These are phyloP conservation scores for Scaptomyza flava DNA, from an alignment of 2,888 invertebrate genomes.

Conservation along the genomic window DNA sequence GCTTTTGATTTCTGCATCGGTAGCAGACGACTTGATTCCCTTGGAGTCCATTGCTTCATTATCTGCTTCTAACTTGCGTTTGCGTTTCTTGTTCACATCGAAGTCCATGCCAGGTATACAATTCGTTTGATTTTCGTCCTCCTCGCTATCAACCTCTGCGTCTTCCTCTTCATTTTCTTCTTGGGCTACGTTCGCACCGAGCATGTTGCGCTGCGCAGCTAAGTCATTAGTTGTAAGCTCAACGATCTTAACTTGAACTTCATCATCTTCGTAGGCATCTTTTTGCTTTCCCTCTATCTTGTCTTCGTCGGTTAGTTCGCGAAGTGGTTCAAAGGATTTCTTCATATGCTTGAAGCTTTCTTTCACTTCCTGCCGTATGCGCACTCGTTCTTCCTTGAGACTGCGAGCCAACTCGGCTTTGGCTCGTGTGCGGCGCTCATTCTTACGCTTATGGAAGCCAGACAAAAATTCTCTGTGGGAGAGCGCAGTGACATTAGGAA, in stretches of 20 bases:
- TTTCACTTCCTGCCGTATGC: conserved; percentile 91
- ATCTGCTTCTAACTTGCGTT: conserved; percentile 25
- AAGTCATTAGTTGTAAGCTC: conserved; percentile 90
- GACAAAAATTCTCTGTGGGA: conserved; percentile 89
- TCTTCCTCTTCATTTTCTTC: conserved; percentile 77
- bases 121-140: conserved; percentile 43
- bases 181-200: conserved; percentile 87
- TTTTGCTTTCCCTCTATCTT: conserved; percentile 80
- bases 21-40: not conserved
- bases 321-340: conserved; percentile 88
- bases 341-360: conserved; percentile 91
- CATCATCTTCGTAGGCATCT: conserved; percentile 89
- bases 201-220: conserved; percentile 89
- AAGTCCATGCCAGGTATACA: conserved; percentile 82
- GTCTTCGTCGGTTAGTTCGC: conserved; percentile 85
- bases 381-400: conserved; percentile 90
- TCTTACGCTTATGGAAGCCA: conserved; percentile 92
- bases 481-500: not conserved
- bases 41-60: not conserved
- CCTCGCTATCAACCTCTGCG: conserved; percentile 61
- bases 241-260: conserved; percentile 91
- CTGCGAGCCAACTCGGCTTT: conserved; percentile 89
- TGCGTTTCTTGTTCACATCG: conserved; percentile 59
- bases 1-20: conserved; percentile 44
- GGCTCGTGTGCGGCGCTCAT: conserved; percentile 90